Conservation (phyloP, 2,888 invertebrate species). For the Physocephala rufipes region DNA sequence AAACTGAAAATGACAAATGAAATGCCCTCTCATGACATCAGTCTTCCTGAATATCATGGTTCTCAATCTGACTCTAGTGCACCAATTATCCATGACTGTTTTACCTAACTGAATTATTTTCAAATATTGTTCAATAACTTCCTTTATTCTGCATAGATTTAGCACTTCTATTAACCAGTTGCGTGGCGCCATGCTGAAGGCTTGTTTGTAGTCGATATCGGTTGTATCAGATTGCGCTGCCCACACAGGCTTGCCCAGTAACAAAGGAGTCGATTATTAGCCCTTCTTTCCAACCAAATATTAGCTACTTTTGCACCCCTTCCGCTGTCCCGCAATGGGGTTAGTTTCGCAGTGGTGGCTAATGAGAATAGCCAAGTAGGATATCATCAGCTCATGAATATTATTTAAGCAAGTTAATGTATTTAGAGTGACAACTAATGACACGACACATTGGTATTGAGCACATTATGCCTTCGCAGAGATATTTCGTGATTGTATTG, state of each 20-base stretch:
- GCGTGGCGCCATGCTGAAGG: slow-evolving; percentile 16
- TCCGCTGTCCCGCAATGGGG: not conserved
- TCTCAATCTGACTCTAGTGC: not conserved
- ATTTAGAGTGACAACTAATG: not conserved
- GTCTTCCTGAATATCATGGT: slow-evolving; percentile 1
- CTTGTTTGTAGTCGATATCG: slow-evolving; percentile 17
- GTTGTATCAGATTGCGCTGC: slow-evolving; percentile 9
- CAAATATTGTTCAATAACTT: no score
- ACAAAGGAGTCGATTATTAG: slow-evolving; percentile 3
- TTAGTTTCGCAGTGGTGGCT: slow-evolving; percentile 7
- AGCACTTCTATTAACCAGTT: not conserved
- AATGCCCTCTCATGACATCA: not conserved
- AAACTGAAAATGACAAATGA: no score
- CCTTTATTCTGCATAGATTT: slow-evolving; percentile 5
- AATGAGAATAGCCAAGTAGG: slow-evolving; percentile 1
- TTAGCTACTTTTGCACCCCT: not conserved
- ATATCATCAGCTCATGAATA: slow-evolving; percentile 12
- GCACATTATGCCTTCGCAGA: not conserved
- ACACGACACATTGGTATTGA: not conserved
- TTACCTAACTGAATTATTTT: not conserved
- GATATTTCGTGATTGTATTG: not conserved
- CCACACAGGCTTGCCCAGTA: slow-evolving; percentile 3
- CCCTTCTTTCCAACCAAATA: slow-evolving; percentile 14
- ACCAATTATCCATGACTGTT: not conserved
- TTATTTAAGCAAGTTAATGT: not conserved